Evolutionary conservation across 2,888 invertebrate genomes (phyloP), one percentile per base, ranked within the genome.

Genomic region (Pelosia muscerda): DNA sequence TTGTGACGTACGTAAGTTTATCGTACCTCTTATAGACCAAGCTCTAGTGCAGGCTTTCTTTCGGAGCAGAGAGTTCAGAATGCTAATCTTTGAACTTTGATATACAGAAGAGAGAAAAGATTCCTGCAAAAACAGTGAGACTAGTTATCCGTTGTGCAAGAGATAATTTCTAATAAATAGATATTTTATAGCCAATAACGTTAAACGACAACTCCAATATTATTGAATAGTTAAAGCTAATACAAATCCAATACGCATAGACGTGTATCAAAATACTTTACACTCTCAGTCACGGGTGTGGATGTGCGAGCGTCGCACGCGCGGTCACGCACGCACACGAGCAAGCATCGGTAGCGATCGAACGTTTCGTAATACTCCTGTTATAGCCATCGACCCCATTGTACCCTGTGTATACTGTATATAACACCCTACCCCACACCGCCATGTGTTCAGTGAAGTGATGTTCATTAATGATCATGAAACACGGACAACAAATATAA

Each of bases 361-460:
- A 81, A 82, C 82, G 88, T 89, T 87, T 87, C 89, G 90, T 89
- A 90, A 90, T 87, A 84, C 72, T 73, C 77, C 79, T 78, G 73
- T 77, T 74, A 76, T 75, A 77, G 75, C 79, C 79, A 83, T 71
- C 82, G 79, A 78, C 83, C 82, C 84, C 84, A 81, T 85, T 81
- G 81, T 82, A 83, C 82, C 83, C 81, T 81, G 82, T 86, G 86
- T 86, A 84, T 63, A 62, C 56, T 70, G 63, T 70, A 70, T 66
- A 70, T 66, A 66, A 70, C 65, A 53, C 19, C 62, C 63, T 38
- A 61, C 64, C 59, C 55, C 38, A 66, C 54, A 63, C 23, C 58
- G 58, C 61, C 69, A 69, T 80, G 79, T 77, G 81, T 81, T 81
- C 77, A 81, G 81, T 81, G 81, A 74, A 81, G 81, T 81, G 81